Evolutionary conservation across 37 sponge, comb jelly and placozoan genomes (phyloP), one percentile per base, ranked within the genome.

Genomic region (Halichondria panicea): DNA sequence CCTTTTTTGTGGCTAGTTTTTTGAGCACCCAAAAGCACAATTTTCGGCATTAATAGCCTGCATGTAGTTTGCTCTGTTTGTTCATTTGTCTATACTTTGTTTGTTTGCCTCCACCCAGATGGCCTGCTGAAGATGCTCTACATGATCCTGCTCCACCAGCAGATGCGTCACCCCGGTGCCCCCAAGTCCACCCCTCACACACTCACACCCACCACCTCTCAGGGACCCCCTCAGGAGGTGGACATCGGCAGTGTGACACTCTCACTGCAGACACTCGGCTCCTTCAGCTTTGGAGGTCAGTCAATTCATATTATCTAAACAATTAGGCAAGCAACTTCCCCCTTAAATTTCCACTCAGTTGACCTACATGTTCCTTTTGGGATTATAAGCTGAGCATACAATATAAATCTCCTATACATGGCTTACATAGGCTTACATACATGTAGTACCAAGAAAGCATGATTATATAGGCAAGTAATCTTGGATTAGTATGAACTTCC

Each of bases 111-210:
- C 28, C 45, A 8, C 66, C 50, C 66, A 93, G 93, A 75, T 76
- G 89, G 89, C 54, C 70, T 93, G n/a, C 64, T 93, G 73, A 63
- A 74, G 70, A 93, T 93, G 86, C 64, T 93, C 24, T 88, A 88
- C 42, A 38, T 81, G 62, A 77, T 93, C 18, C 75, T 93, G 2
- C 55, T 93, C 37, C 88, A 88, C 39, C 72, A 76, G 68, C 86
- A 70, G 45, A 62, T 87, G 65, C 58, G 42, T 8, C 91, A 90
- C 62, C 86, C 85, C 2, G 91, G 91, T n/a, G 77, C 86, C 21
- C 91, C 91, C 76, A 84, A 81, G 72, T 39, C 72, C 34, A 5
- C 60, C 28, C 42, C 76, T 22, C 46, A 62, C 53, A 32, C 74
- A 18, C 43, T 68, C 33, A 70, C 45, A 3, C 68, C 33, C 22